phyloP scores from a whole-genome alignment of 2,888 invertebrate genomes.

The Athalia rosae region DNA sequence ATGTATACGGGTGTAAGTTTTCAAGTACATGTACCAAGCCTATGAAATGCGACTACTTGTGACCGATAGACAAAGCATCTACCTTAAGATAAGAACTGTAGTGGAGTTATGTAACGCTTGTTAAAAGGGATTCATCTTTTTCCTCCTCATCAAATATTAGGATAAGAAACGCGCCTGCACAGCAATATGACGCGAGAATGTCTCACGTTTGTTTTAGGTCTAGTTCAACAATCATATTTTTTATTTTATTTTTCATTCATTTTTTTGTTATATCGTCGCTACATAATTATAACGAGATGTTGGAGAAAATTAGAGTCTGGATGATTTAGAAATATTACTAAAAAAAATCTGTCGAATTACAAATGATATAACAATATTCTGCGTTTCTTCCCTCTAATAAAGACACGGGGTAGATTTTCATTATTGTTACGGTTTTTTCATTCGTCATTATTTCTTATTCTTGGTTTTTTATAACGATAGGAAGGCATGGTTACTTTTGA shows the following conservation, averaged over 20 bases:
- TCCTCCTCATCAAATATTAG: not conserved
- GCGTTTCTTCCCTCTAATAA: slow-evolving; percentile 11
- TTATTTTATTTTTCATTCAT: too few relatives aligned
- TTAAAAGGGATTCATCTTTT: slow-evolving; percentile 7
- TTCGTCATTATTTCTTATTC: not conserved
- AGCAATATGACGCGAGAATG: too few relatives aligned
- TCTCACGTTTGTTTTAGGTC: too few relatives aligned
- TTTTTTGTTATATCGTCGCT: too few relatives aligned
- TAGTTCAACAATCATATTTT: too few relatives aligned
- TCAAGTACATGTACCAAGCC: slow-evolving; percentile 18
- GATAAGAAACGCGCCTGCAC: slow-evolving; percentile 4
- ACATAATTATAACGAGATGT: not conserved
- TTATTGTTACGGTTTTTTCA: not conserved
- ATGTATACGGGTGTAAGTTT: not conserved
- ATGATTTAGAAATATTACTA: not conserved
- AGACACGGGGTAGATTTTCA: not conserved
- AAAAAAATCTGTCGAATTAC: not conserved
- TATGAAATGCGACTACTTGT: slow-evolving; percentile 32
- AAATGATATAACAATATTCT: not conserved
- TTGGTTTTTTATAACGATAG: slow-evolving; percentile 17
- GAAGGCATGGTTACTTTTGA: slow-evolving; percentile 37
- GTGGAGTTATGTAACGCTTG: slow-evolving; percentile 28
- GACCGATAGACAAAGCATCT: slow-evolving; percentile 38
- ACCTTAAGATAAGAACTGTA: slow-evolving; percentile 18
- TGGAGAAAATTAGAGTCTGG: not conserved